A percentile compares a stretch with the other conserved stretches of the same genome.
phyloP scores from a whole-genome alignment of 2,888 invertebrate species.

The Craniophora ligustri region DNA sequence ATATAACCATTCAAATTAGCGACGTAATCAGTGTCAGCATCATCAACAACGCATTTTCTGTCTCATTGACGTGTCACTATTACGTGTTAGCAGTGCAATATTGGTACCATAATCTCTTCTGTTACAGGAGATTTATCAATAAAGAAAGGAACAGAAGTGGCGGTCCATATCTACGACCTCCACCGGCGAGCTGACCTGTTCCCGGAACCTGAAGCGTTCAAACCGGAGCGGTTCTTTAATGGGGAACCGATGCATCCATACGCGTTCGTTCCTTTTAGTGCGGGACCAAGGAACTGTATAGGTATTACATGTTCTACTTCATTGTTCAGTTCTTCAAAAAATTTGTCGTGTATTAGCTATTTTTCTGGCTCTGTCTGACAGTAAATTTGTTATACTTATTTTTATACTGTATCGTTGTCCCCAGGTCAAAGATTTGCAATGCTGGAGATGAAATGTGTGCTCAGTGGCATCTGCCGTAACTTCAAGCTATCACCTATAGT shows the following conservation, averaged over 20 bases:
- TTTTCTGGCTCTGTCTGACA: too few relatives aligned
- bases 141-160: constrained; percentile 81
- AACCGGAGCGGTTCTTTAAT: constrained; percentile 89
- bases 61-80: too few relatives aligned
- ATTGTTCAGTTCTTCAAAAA: too few relatives aligned
- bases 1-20: too few relatives aligned
- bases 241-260: constrained; percentile 88
- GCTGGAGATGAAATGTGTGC: constrained; percentile 89
- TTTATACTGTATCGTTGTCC: constrained; percentile 1
- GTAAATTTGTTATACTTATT: too few relatives aligned
- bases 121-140: constrained; percentile 79
- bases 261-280: constrained; percentile 90
- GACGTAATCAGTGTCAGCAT: too few relatives aligned
- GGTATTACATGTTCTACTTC: too few relatives aligned
- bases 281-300: constrained; percentile 91
- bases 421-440: constrained; percentile 91
- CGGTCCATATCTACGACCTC: constrained; percentile 88
- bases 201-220: constrained; percentile 91
- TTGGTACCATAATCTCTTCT: too few relatives aligned
- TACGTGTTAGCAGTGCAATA: too few relatives aligned
- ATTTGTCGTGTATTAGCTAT: too few relatives aligned
- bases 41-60: too few relatives aligned
- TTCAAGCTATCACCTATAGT: constrained; percentile 85
- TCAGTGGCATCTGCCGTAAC: constrained; percentile 86
- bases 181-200: constrained; percentile 90